phyloP scores from a whole-genome alignment of 1,140 invertebrate genomes.

The Armadillidium nasatum region DNA sequence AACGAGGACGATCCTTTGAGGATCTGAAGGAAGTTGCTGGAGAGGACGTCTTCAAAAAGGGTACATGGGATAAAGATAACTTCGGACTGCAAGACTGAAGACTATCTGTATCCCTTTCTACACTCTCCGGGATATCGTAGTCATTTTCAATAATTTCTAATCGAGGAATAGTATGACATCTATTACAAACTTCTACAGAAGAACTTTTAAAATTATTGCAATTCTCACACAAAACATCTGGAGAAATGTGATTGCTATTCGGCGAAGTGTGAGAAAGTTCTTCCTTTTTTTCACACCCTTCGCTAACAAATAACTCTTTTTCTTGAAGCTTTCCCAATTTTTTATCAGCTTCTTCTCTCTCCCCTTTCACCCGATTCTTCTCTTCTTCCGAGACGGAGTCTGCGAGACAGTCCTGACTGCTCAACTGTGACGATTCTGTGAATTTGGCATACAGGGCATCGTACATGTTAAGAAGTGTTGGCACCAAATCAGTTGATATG shows the following conservation, averaged over 20 bases:
- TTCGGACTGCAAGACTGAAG: constrained; percentile 28
- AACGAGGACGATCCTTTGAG: background rate
- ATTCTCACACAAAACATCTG: no score
- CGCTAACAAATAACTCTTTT: constrained; percentile 12
- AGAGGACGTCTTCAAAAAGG: constrained; percentile 28
- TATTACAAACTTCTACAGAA: background rate
- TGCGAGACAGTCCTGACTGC: constrained; percentile 25
- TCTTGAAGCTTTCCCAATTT: background rate
- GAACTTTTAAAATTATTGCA: background rate
- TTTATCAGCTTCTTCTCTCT: background rate
- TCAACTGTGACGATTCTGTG: constrained; percentile 27
- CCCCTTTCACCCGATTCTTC: constrained; percentile 16
- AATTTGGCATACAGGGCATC: constrained; percentile 57
- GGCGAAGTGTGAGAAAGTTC: no score
- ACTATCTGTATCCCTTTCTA: background rate
- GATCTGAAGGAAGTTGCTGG: background rate
- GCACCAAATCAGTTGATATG: constrained; percentile 61
- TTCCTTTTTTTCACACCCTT: constrained; percentile 19
- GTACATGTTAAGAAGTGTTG: constrained; percentile 62
- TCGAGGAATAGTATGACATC: background rate
- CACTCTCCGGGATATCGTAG: background rate
- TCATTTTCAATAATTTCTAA: background rate
- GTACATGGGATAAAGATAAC: constrained; percentile 35
- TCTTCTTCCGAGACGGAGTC: constrained; percentile 17
- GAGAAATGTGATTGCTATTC: no score